phyloP scores from a whole-genome alignment of 2,797 vertebrate species.

The Sebastes hubbsi region DNA sequence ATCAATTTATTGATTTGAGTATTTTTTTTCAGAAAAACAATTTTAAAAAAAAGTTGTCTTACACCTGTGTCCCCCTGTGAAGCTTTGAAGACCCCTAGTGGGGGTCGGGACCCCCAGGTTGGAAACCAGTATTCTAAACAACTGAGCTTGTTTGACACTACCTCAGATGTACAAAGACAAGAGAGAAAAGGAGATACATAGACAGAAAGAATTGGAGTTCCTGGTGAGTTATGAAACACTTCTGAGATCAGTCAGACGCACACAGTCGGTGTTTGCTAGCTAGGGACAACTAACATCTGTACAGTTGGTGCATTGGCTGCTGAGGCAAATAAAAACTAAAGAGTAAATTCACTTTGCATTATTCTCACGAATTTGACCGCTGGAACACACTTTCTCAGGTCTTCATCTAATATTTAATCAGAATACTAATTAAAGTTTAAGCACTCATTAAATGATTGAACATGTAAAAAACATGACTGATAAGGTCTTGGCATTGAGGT shows the following conservation, averaged over 20 bases:
- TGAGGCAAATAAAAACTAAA: neutral
- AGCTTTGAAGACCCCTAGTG: too few relatives aligned
- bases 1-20: too few relatives aligned
- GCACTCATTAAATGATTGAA: neutral
- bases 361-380: neutral
- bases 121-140: too few relatives aligned
- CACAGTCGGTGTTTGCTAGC: neutral
- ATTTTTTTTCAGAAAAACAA: too few relatives aligned
- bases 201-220: neutral
- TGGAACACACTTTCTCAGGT: neutral
- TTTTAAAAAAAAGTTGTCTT: too few relatives aligned
- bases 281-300: neutral
- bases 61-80: accelerated
- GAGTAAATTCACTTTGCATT: neutral
- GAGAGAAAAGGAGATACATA: neutral
- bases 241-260: neutral
- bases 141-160: too few relatives aligned
- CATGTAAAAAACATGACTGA: neutral
- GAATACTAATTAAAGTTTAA: neutral
- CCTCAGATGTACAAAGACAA: neutral
- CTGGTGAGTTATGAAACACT: neutral
- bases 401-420: neutral
- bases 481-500: neutral
- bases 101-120: too few relatives aligned
- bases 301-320: neutral